Conservation (phyloP, 2,888 invertebrate species). For the Stenoptilia bipunctidactyla region DNA sequence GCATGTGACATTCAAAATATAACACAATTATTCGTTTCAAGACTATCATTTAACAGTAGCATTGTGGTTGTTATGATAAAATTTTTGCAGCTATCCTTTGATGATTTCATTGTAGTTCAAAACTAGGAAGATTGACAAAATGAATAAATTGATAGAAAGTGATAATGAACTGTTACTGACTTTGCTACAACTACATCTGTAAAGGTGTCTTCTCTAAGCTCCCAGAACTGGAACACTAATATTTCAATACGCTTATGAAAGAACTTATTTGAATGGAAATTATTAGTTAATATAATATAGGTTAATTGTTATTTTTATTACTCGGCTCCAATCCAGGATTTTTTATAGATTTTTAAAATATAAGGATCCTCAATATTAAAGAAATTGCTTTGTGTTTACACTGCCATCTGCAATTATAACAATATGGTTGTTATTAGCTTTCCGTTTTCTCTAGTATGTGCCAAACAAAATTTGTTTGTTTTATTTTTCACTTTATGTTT, state of each 20-base stretch:
- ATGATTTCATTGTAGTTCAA: no score
- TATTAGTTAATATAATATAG: conserved; percentile 18
- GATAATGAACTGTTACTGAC: no score
- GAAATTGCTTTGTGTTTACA: conserved; percentile 20
- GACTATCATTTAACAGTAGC: no score
- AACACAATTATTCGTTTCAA: no score
- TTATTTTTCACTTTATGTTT: conserved; percentile 1
- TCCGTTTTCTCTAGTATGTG: conserved; percentile 2
- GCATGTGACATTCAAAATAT: no score
- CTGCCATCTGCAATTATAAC: conserved; percentile 35
- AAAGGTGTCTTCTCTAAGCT: conserved; percentile 25
- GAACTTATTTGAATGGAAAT: conserved; percentile 24
- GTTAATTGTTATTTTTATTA: background rate
- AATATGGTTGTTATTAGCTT: no score
- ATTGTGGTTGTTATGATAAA: no score
- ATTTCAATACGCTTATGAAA: conserved; percentile 38
- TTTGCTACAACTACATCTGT: no score
- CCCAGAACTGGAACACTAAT: conserved; percentile 28
- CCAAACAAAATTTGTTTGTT: background rate
- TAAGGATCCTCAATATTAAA: conserved; percentile 64
- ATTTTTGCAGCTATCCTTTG: no score
- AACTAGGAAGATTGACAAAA: no score
- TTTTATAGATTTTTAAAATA: conserved; percentile 12
- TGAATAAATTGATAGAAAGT: no score
- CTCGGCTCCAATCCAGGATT: conserved; percentile 3